Evolutionary conservation across 2,888 invertebrate genomes (phyloP).

Genomic region (Acanthosoma haemorrhoidale): DNA sequence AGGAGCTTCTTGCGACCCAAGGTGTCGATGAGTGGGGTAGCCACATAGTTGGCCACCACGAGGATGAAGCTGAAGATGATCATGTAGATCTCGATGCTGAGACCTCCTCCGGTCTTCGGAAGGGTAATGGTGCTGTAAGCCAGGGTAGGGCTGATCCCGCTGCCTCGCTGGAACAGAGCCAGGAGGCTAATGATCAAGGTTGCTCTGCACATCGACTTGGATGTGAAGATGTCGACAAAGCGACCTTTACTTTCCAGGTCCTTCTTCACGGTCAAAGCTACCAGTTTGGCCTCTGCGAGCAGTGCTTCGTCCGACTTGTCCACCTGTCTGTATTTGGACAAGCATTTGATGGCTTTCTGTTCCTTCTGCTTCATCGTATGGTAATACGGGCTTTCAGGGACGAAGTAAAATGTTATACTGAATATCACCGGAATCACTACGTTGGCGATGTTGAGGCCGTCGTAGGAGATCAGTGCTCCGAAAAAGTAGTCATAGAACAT

Average conservation of each 20-base stretch:
- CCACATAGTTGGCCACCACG: slow-evolving; percentile 37
- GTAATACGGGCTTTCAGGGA: slow-evolving; percentile 60
- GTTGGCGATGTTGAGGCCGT: slow-evolving; percentile 35
- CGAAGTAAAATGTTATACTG: slow-evolving; percentile 51
- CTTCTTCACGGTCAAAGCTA: slow-evolving; percentile 35
- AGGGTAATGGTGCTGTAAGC: slow-evolving; percentile 62
- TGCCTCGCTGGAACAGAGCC: slow-evolving; percentile 50
- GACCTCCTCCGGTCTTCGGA: slow-evolving; percentile 45
- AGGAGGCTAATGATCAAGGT: slow-evolving; percentile 39
- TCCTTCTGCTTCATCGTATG: slow-evolving; percentile 52
- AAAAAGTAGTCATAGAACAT: slow-evolving; percentile 40
- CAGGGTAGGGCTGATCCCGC: slow-evolving; percentile 59
- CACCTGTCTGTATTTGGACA: slow-evolving; percentile 35
- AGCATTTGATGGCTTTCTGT: slow-evolving; percentile 32
- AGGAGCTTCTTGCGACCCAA: slow-evolving; percentile 38
- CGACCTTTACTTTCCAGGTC: slow-evolving; percentile 37
- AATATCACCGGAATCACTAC: slow-evolving; percentile 51
- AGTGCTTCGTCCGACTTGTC: slow-evolving; percentile 22
- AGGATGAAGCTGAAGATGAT: slow-evolving; percentile 39
- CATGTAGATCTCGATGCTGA: slow-evolving; percentile 34
- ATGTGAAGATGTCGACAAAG: slow-evolving; percentile 38
- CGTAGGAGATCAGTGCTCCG: slow-evolving; percentile 38
- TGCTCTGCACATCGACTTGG: slow-evolving; percentile 38
- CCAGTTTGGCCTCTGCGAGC: slow-evolving; percentile 35
- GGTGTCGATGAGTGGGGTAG: slow-evolving; percentile 37